phyloP scores from a whole-genome alignment of 2,888 invertebrate genomes.

The Dinocampus coccinellae region DNA sequence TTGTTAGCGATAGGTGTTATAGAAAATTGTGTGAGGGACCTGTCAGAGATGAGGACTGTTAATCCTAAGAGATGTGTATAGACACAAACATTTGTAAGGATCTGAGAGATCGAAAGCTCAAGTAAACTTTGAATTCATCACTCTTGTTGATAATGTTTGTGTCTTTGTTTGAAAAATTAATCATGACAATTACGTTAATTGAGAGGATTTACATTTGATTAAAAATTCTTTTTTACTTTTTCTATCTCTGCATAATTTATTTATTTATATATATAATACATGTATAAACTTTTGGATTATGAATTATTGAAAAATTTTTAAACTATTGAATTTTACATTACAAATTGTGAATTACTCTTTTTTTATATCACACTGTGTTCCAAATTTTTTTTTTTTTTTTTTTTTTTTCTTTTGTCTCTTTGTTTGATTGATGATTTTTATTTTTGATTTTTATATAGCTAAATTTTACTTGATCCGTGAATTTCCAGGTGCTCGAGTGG shows the following conservation, averaged over 20 bases:
- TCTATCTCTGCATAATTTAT: neutral
- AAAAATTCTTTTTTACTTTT: neutral
- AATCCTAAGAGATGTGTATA: conserved; percentile 32
- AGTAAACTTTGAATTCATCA: conserved; percentile 17
- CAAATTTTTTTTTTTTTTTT: too few species aligned
- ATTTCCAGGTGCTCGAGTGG: conserved; percentile 87
- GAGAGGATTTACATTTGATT: conserved; percentile 14
- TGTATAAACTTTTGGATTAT: neutral
- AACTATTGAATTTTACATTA: conserved; percentile 8
- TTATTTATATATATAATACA: too few species aligned
- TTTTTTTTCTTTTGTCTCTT: too few species aligned
- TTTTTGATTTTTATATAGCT: conserved; percentile 12
- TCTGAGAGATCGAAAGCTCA: conserved; percentile 24
- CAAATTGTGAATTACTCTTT: neutral
- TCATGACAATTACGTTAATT: conserved; percentile 19
- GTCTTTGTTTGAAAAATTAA: conserved; percentile 6
- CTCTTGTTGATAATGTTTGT: neutral
- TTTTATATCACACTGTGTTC: neutral
- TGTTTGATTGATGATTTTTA: conserved; percentile 18
- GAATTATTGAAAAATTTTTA: conserved; percentile 1
- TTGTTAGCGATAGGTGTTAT: conserved; percentile 2
- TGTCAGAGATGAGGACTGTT: conserved; percentile 16
- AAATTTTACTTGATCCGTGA: neutral
- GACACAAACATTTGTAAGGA: conserved; percentile 34
- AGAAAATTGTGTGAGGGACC: neutral